phyloP scores from a whole-genome alignment of 2,797 vertebrate genomes.

The Trachops cirrhosus region DNA sequence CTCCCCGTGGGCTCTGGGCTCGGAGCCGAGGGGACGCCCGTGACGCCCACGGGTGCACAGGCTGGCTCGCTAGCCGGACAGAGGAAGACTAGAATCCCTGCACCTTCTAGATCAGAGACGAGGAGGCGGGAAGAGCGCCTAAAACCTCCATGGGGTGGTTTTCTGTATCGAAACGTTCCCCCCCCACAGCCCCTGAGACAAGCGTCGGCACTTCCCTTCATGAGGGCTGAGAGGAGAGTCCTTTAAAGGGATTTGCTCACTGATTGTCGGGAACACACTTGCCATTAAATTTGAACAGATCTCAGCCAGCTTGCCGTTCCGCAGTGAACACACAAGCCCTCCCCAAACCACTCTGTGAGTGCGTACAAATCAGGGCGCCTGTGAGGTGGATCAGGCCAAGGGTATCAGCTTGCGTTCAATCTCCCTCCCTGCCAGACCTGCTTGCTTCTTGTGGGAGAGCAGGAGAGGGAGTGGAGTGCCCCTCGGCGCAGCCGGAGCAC shows the following conservation, averaged over 20 bases:
- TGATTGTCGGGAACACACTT: slow-evolving; percentile 63
- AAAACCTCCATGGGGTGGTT: slow-evolving; percentile 43
- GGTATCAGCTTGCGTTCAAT: slow-evolving; percentile 83
- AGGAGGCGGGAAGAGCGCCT: background rate
- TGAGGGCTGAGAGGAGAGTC: background rate
- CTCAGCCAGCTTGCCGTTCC: slow-evolving; percentile 59
- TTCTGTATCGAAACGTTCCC: background rate
- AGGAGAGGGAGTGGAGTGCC: slow-evolving; percentile 80
- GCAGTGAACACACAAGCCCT: slow-evolving; percentile 59
- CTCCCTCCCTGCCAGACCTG: slow-evolving; percentile 82
- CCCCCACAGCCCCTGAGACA: background rate
- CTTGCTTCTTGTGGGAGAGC: slow-evolving; percentile 78
- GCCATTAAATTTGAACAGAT: slow-evolving; percentile 76
- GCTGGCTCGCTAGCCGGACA: slow-evolving; percentile 10
- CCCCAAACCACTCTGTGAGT: slow-evolving; percentile 50
- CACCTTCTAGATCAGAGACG: slow-evolving; percentile 56
- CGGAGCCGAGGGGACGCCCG: slow-evolving; percentile 8
- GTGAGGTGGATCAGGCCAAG: slow-evolving; percentile 80
- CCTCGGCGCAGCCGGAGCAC: slow-evolving; percentile 74
- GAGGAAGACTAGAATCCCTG: slow-evolving; percentile 48
- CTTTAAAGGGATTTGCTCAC: slow-evolving; percentile 62
- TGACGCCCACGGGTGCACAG: too few relatives aligned
- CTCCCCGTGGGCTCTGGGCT: slow-evolving; percentile 20
- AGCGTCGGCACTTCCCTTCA: background rate
- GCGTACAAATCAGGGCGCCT: slow-evolving; percentile 64